Base-by-base conservation (phyloP, 2,797 vertebrate species). In the Mionectes olivaceus region DNA sequence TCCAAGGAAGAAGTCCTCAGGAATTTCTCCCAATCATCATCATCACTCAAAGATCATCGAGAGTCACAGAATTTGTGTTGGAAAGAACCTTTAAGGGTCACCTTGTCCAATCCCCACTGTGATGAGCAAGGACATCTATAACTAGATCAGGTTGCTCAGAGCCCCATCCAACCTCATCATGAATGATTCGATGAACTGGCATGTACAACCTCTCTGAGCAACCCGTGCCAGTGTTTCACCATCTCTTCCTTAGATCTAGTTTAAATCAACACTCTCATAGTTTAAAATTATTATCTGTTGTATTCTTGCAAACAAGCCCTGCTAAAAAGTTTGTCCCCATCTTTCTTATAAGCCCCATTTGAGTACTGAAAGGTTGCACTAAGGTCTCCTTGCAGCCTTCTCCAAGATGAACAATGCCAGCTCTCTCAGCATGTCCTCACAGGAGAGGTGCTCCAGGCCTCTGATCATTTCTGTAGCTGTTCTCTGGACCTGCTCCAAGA, bases 1-100 rank as follows among this genome's bases (percentile, higher is more conserved):
- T 67, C 23, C 32, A 67, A 35, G 35, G 35, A 35, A 35, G 35
- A 35, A 35, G 33, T 57, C 9, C 49, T 81, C 60, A n/a, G 55
- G 25, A 35, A 80, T 10, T 19, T 52, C 28, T 85, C 33, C 52
- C 28, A 39, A 0, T 18, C 9, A 5, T 41, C 43, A 49, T 5
- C 16, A 70, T 52, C 0, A 0, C 30, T 53, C 59, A 27, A 32
- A 81, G 35, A 94, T 14, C 53, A 73, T 22, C 2, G 3, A 39
- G 7, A 53, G 12, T 47, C 44, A 32, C 8, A 1, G 1, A 52
- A 13, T 49, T 44, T 61, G 16, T 19, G 22, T 7, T 68, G 43
- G 50, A 78, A 73, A 55, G 13, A 43, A 50, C n/a, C 30, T 39
- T 27, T 61, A 73, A 67, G 41, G 37, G 19, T 61, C 30, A 78